Percentiles rank a stretch among this genome's conserved stretches.
phyloP scores from a whole-genome alignment of 92 coral and sea anemone species.

The Paramuricea clavata region DNA sequence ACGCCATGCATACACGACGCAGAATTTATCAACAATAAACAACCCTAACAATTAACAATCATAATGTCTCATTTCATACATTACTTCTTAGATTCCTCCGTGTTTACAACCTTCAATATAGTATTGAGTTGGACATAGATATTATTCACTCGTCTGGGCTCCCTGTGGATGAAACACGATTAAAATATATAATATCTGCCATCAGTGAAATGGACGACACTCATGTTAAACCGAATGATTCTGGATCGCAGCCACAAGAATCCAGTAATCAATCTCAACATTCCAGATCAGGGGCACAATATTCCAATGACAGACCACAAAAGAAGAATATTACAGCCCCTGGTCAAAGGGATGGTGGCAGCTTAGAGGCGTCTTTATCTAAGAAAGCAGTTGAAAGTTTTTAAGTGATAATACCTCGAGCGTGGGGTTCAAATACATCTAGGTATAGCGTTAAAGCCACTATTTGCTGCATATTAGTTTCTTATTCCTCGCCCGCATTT shows the following conservation, averaged over 20 bases:
- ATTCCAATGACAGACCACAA: background rate
- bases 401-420: background rate
- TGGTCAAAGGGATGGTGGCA: background rate
- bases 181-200: constrained; percentile 85
- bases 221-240: too few species aligned
- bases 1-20: too few species aligned
- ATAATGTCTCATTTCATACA: too few species aligned
- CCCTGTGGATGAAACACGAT: constrained; percentile 81
- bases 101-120: constrained; percentile 79
- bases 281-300: background rate
- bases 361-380: background rate
- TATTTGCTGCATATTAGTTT: too few species aligned
- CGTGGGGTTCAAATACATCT: background rate
- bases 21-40: too few species aligned
- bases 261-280: background rate
- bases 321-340: background rate
- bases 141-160: constrained; percentile 75
- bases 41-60: too few species aligned
- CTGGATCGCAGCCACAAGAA: too few species aligned
- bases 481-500: too few species aligned
- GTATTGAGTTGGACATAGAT: constrained; percentile 72
- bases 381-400: background rate
- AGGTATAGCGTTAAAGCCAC: too few species aligned
- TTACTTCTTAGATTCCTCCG: constrained; percentile 77
- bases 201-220: background rate